phyloP scores from a whole-genome alignment of 2,113 vertebrate species.

The Gallinago undulata region DNA sequence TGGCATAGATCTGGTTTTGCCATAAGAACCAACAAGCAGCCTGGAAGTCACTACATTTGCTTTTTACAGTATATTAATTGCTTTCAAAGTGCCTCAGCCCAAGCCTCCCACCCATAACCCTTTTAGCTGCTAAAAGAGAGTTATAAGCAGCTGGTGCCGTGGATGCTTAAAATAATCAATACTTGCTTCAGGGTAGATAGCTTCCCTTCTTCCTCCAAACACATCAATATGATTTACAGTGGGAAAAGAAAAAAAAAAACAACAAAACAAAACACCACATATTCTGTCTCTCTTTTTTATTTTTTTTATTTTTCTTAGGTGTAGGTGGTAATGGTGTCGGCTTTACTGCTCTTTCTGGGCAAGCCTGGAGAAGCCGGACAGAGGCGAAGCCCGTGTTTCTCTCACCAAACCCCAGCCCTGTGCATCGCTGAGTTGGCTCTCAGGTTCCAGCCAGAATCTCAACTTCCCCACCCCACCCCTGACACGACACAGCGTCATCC shows the following conservation, averaged over 20 bases:
- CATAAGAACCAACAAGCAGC: background rate
- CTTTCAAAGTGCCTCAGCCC: background rate
- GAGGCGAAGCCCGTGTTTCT: background rate
- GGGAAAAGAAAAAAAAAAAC: background rate
- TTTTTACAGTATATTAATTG: background rate
- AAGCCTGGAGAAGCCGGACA: background rate
- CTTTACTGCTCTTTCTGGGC: background rate
- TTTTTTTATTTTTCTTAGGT: background rate
- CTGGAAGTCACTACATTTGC: background rate
- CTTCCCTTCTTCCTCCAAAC: background rate
- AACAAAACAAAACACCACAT: too few species aligned
- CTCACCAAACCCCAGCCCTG: background rate
- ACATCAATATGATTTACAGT: background rate
- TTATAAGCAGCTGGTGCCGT: background rate
- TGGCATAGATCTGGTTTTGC: background rate
- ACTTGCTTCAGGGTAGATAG: background rate
- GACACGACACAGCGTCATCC: too few species aligned
- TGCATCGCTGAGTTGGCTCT: background rate
- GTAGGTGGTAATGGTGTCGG: background rate
- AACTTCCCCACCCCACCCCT: background rate
- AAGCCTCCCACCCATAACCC: background rate
- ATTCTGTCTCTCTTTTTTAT: rapidly evolving
- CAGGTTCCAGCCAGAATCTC: background rate
- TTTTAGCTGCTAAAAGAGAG: background rate
- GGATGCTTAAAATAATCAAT: conserved; percentile 35